phyloP scores from a whole-genome alignment of 2,113 vertebrate species.

The Craseonycteris thonglongyai region DNA sequence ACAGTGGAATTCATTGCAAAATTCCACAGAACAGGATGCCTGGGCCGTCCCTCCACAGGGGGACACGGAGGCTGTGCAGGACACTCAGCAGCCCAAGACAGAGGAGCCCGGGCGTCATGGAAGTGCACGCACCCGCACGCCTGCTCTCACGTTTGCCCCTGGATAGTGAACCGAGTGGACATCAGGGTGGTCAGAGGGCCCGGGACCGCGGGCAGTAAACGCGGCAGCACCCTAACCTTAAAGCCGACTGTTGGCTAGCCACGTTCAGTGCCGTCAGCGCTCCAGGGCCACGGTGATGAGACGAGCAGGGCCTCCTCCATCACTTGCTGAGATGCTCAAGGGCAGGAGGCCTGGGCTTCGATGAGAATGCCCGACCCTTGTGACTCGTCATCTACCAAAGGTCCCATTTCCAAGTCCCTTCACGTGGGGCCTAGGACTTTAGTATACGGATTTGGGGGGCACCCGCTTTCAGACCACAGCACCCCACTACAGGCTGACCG shows the following conservation, averaged over 20 bases:
- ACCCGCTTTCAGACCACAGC: background rate
- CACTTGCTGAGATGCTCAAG: background rate
- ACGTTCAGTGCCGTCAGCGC: rapidly evolving
- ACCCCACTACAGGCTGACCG: background rate
- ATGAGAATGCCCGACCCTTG: too few species aligned
- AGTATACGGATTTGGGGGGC: background rate
- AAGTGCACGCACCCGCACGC: background rate
- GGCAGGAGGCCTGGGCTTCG: background rate
- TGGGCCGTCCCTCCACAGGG: rapidly evolving
- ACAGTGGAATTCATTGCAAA: background rate
- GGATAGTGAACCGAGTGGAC: background rate
- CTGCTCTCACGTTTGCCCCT: background rate
- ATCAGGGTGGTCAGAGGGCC: background rate
- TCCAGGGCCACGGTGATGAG: background rate
- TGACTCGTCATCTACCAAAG: background rate
- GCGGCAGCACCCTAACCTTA: background rate
- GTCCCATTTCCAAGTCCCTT: background rate
- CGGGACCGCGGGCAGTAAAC: background rate
- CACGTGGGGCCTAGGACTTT: background rate
- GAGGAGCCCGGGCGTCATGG: background rate
- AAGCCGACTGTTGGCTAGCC: background rate
- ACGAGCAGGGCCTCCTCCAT: background rate
- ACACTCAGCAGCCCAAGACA: background rate
- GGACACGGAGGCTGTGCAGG: background rate
- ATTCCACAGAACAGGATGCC: background rate